Conservation (phyloP, 2,113 vertebrate species). For the Vidua chalybeata region DNA sequence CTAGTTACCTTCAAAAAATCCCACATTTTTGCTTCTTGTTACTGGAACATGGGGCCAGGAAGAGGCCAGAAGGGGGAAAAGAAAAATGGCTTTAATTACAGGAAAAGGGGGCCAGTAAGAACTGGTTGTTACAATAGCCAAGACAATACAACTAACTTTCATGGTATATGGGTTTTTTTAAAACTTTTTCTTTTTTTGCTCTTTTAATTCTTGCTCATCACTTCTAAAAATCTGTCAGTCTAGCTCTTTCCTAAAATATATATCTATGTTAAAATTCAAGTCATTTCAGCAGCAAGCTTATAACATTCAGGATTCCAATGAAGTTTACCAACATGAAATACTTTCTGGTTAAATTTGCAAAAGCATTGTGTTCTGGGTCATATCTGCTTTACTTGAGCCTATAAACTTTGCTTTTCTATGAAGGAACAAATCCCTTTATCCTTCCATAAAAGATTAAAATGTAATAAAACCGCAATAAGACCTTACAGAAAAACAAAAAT, state of each 20-base stretch:
- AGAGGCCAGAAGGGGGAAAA: conserved; percentile 37
- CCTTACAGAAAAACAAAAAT: background rate
- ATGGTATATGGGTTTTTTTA: background rate
- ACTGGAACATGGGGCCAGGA: conserved; percentile 19
- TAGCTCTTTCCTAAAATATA: background rate
- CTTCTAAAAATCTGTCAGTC: background rate
- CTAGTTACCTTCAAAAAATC: background rate
- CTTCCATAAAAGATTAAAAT: conserved; percentile 1
- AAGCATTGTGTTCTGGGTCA: background rate
- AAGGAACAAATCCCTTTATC: conserved; percentile 36
- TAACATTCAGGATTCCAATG: background rate
- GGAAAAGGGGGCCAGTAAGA: conserved; percentile 46
- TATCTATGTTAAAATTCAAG: background rate
- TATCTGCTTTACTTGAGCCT: conserved; percentile 8
- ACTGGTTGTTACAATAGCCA: conserved; percentile 12
- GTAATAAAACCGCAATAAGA: conserved; percentile 16
- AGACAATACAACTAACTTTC: background rate
- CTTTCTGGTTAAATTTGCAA: background rate
- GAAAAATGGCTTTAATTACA: conserved; percentile 61
- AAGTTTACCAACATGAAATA: conserved; percentile 20
- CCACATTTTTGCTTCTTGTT: conserved; percentile 2
- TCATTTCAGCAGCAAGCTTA: background rate
- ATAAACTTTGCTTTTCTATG: background rate
- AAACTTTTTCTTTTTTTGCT: background rate
- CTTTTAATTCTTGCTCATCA: background rate